These are phyloP conservation scores for Drosophila pachea DNA, from an alignment of 1,140 invertebrate species.

Conservation along the genomic window DNA sequence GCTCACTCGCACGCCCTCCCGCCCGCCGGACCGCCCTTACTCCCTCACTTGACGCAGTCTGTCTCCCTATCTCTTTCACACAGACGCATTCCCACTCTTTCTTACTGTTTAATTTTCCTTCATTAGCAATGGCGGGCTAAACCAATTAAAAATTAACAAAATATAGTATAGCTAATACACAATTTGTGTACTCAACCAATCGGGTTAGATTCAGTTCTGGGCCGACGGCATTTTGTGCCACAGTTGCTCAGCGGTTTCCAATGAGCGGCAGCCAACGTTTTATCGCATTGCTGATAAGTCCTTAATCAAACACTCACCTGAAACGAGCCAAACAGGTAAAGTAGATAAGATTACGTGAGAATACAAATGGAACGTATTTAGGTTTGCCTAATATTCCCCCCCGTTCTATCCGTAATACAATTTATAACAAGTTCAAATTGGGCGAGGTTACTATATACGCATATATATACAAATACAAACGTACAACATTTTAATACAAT, in stretches of 20 bases:
- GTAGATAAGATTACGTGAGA: constrained; percentile 57
- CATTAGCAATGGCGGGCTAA: constrained; percentile 63
- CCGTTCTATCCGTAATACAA: constrained; percentile 13
- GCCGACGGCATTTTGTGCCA: constrained; percentile 57
- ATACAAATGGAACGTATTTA: constrained; percentile 17
- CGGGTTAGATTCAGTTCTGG: constrained; percentile 50
- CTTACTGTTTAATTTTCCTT: constrained; percentile 14
- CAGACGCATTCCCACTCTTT: not conserved
- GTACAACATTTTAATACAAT: not conserved
- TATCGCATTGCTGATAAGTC: constrained; percentile 48
- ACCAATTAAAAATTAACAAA: constrained; percentile 71
- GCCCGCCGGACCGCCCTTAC: not conserved
- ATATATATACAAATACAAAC: too few species aligned
- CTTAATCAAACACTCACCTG: constrained; percentile 62
- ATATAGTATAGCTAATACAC: constrained; percentile 72
- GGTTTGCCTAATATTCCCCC: not conserved
- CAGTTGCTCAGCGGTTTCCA: constrained; percentile 18
- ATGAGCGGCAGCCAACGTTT: constrained; percentile 28
- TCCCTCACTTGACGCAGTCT: too few species aligned
- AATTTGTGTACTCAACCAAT: constrained; percentile 73
- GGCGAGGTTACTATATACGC: not conserved
- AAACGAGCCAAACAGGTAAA: constrained; percentile 46
- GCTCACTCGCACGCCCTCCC: not conserved
- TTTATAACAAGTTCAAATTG: constrained; percentile 34
- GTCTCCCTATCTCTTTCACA: constrained; percentile 13